Conservation (phyloP, 2,888 invertebrate genomes). For the Lordiphosa andalusiaca region DNA sequence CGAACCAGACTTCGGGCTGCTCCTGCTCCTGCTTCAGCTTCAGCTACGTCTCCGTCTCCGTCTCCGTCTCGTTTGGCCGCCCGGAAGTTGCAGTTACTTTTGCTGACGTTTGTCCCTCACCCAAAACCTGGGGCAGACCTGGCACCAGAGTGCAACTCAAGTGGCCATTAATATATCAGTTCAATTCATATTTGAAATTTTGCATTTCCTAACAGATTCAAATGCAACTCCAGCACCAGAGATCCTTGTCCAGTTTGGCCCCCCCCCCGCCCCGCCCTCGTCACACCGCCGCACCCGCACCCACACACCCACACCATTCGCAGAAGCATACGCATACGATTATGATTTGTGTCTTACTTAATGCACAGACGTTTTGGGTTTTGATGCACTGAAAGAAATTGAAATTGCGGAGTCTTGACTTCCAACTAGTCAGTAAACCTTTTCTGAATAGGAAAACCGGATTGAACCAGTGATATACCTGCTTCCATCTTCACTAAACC, state of each 20-base stretch:
- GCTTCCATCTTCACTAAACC: too few species aligned
- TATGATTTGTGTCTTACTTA: slow-evolving; percentile 78
- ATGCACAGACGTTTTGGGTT: slow-evolving; percentile 65
- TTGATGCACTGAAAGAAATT: slow-evolving; percentile 19
- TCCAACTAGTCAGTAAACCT: too few species aligned
- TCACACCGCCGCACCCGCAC: slow-evolving; percentile 10
- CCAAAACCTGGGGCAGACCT: slow-evolving; percentile 14
- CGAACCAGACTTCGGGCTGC: slow-evolving; percentile 13
- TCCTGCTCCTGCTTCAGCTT: background rate
- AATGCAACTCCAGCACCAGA: slow-evolving; percentile 17
- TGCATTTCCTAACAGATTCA: slow-evolving; percentile 61
- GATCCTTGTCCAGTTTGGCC: slow-evolving; percentile 26
- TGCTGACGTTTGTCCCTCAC: slow-evolving; percentile 54
- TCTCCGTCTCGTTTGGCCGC: slow-evolving; percentile 6
- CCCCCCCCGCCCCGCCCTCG: slow-evolving; percentile 1
- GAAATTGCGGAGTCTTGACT: too few species aligned
- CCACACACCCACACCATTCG: slow-evolving; percentile 4
- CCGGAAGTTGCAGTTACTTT: slow-evolving; percentile 67
- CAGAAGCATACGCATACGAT: slow-evolving; percentile 48
- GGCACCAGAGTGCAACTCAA: slow-evolving; percentile 50
- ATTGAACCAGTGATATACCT: too few species aligned
- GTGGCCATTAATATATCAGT: slow-evolving; percentile 79
- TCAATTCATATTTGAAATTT: slow-evolving; percentile 78
- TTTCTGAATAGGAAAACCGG: too few species aligned
- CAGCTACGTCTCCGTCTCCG: background rate